These are phyloP conservation scores for Xerus rutilus DNA, from an alignment of 2,797 vertebrate species.

Conservation along the genomic window DNA sequence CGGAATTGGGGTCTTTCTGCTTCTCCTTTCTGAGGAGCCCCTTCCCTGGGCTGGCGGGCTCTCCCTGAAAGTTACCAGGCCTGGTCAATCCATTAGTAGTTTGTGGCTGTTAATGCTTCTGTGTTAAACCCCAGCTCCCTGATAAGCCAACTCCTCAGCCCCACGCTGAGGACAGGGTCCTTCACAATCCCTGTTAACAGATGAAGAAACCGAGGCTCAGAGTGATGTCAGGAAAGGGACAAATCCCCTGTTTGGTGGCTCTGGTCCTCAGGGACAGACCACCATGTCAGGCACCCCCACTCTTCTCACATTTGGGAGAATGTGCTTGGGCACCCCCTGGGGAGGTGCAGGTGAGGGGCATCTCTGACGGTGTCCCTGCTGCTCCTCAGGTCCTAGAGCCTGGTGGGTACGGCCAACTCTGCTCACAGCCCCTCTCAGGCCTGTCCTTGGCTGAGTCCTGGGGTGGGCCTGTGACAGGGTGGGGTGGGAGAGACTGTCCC, in stretches of 20 bases:
- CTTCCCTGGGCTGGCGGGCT: not conserved
- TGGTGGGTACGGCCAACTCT: accelerated
- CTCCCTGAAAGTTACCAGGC: not conserved
- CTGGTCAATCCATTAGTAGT: not conserved
- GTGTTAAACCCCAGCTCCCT: no score
- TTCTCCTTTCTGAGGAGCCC: not conserved
- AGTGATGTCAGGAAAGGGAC: not conserved
- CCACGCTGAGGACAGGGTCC: accelerated
- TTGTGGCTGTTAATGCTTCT: not conserved
- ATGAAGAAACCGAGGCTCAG: not conserved
- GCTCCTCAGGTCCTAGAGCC: not conserved
- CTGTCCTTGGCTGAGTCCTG: accelerated
- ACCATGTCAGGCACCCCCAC: accelerated
- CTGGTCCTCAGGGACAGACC: accelerated
- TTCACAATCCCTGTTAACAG: not conserved
- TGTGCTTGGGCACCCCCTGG: accelerated
- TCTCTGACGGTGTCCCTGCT: accelerated
- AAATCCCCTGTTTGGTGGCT: not conserved
- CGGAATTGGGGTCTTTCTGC: not conserved
- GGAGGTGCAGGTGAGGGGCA: not conserved
- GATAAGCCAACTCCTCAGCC: not conserved
- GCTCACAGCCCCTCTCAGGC: not conserved
- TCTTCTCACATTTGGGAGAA: not conserved
- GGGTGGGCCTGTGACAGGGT: not conserved
- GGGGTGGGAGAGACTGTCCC: not conserved